These are phyloP conservation scores for Oikopleura vanhoeffeni DNA, from an alignment of 23 tunicate genomes.

Conservation along the genomic window DNA sequence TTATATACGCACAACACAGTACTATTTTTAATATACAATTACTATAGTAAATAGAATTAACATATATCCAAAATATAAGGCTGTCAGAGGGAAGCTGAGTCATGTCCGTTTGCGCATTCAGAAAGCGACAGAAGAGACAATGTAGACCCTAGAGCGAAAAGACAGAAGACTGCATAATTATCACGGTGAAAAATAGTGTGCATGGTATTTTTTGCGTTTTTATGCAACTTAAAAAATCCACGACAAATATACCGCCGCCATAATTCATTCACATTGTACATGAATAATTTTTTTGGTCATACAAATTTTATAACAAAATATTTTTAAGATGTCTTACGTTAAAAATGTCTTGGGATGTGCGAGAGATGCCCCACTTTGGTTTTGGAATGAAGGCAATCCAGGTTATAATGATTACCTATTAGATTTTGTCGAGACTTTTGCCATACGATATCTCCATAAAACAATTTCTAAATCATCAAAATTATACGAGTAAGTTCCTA, in stretches of 20 bases:
- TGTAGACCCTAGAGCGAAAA: neutral
- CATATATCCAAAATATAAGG: neutral
- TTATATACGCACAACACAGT: too few relatives aligned
- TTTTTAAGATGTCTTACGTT: too few relatives aligned
- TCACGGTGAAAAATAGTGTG: too few relatives aligned
- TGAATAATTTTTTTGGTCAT: too few relatives aligned
- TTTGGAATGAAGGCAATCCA: neutral
- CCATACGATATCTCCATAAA: neutral
- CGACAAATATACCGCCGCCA: too few relatives aligned
- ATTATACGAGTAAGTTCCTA: neutral
- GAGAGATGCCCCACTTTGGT: neutral
- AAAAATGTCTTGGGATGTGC: neutral
- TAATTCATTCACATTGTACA: too few relatives aligned
- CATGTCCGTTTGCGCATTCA: neutral
- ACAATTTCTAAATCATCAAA: neutral
- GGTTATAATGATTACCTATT: neutral
- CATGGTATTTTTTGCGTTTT: too few relatives aligned
- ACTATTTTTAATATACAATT: too few relatives aligned
- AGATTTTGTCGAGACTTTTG: neutral
- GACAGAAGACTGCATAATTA: too few relatives aligned
- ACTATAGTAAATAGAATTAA: too few relatives aligned
- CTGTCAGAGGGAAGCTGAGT: neutral
- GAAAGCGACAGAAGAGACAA: neutral
- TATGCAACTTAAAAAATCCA: too few relatives aligned
- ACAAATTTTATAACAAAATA: too few relatives aligned